phyloP scores from a whole-genome alignment of 2,797 vertebrate species.

The Channa striata region DNA sequence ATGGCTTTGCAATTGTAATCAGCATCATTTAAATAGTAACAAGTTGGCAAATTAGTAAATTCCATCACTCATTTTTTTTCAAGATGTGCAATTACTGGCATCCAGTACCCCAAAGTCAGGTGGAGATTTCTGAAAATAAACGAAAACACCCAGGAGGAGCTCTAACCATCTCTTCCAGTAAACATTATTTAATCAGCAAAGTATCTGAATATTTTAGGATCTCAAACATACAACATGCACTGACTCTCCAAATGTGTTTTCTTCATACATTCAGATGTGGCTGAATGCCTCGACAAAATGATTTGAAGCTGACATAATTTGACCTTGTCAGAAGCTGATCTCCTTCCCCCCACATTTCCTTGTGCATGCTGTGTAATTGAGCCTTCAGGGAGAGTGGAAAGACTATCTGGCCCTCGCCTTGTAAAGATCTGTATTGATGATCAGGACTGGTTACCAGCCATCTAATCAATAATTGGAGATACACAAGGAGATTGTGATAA shows the following conservation, averaged over 20 bases:
- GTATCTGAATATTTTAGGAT: conserved; percentile 68
- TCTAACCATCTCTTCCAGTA: conserved; percentile 27
- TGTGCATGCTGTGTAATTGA: conserved; percentile 72
- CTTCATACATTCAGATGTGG: conserved; percentile 57
- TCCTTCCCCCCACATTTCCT: conserved; percentile 45
- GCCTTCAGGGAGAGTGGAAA: conserved; percentile 70
- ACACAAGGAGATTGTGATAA: conserved; percentile 50
- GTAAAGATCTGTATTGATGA: conserved; percentile 73
- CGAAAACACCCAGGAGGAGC: conserved; percentile 45
- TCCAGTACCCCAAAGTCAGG: conserved; percentile 57
- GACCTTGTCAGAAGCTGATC: conserved; percentile 73
- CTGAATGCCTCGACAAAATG: conserved; percentile 47
- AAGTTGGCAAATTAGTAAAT: conserved; percentile 51
- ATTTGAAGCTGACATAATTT: conserved; percentile 70
- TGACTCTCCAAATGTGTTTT: conserved; percentile 47
- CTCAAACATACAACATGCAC: conserved; percentile 57
- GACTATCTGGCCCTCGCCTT: conserved; percentile 63
- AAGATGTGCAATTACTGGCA: conserved; percentile 58
- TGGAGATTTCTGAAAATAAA: conserved; percentile 40
- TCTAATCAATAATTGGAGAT: conserved; percentile 68
- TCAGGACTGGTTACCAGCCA: conserved; percentile 67
- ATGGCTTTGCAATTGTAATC: conserved; percentile 43
- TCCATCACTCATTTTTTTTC: conserved; percentile 51
- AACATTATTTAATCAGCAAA: conserved; percentile 66
- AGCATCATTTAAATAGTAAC: conserved; percentile 29